Evolutionary conservation across 2,113 vertebrate species (phyloP).

Genomic region (Puffinus mauretanicus): DNA sequence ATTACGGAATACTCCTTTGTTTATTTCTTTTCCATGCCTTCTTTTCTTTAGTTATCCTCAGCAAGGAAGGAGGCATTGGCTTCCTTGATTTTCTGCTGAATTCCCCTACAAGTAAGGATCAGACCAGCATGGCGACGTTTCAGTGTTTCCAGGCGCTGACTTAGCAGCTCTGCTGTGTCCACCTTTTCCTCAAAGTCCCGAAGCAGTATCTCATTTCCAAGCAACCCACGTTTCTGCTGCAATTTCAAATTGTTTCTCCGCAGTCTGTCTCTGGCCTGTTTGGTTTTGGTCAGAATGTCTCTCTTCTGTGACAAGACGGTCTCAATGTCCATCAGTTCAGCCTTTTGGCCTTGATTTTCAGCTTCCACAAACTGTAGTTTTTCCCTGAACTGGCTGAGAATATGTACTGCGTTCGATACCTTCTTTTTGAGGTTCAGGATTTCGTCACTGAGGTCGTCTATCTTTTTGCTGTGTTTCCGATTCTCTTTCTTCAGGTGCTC

Average conservation of each 20-base stretch:
- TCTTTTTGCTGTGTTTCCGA: slow-evolving; percentile 70
- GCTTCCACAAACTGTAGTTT: slow-evolving; percentile 79
- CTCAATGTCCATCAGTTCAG: slow-evolving; percentile 66
- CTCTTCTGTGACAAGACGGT: slow-evolving; percentile 48
- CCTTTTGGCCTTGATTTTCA: slow-evolving; percentile 62
- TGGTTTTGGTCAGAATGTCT: slow-evolving; percentile 71
- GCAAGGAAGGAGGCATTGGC: slow-evolving; percentile 14
- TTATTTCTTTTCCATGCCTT: neutral
- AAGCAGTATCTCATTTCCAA: slow-evolving; percentile 76
- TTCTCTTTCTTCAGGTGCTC: slow-evolving; percentile 80
- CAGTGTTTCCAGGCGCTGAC: slow-evolving; percentile 67
- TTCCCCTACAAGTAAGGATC: slow-evolving; percentile 15
- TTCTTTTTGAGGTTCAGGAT: slow-evolving; percentile 72
- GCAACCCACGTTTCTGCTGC: slow-evolving; percentile 73
- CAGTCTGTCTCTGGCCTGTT: slow-evolving; percentile 70
- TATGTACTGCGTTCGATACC: slow-evolving; percentile 64
- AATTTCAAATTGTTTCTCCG: slow-evolving; percentile 69
- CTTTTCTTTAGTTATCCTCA: neutral
- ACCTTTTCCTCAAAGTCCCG: slow-evolving; percentile 79
- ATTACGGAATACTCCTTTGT: neutral
- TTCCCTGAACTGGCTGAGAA: slow-evolving; percentile 81
- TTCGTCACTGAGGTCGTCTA: slow-evolving; percentile 71
- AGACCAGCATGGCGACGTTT: slow-evolving; percentile 63
- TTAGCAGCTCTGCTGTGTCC: slow-evolving; percentile 42
- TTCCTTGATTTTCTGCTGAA: slow-evolving; percentile 68